Conservation (phyloP, 2,113 vertebrate genomes). For the Ammodytes marinus region DNA sequence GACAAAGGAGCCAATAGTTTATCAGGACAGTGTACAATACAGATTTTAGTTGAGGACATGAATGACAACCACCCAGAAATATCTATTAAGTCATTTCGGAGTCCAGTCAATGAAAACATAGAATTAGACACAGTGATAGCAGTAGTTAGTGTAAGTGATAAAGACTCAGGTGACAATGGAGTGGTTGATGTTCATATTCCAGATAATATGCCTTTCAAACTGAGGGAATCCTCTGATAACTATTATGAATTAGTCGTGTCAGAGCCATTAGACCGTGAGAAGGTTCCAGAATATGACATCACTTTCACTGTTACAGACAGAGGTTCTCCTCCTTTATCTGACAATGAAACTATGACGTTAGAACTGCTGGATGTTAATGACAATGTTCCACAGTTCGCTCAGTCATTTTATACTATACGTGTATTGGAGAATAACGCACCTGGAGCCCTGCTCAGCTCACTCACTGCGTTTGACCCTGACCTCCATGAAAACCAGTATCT, state of each 20-base stretch:
- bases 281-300: slow-evolving; percentile 75
- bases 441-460: slow-evolving; percentile 66
- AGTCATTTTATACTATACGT: slow-evolving; percentile 65
- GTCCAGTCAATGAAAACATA: slow-evolving; percentile 76
- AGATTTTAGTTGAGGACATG: slow-evolving; percentile 81
- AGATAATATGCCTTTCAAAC: slow-evolving; percentile 63
- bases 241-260: slow-evolving; percentile 76
- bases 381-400: slow-evolving; percentile 65
- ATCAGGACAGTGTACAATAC: slow-evolving; percentile 78
- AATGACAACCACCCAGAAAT: slow-evolving; percentile 85
- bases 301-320: slow-evolving; percentile 72
- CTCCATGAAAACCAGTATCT: slow-evolving; percentile 74
- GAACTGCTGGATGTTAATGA: slow-evolving; percentile 71
- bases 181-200: slow-evolving; percentile 68
- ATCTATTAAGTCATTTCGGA: slow-evolving; percentile 82
- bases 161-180: slow-evolving; percentile 76
- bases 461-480: slow-evolving; percentile 76
- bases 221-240: slow-evolving; percentile 74
- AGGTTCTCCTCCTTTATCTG: slow-evolving; percentile 73
- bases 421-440: slow-evolving; percentile 73
- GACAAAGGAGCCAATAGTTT: slow-evolving; percentile 73
- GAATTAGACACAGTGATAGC: slow-evolving; percentile 29
- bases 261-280: slow-evolving; percentile 75
- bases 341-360: slow-evolving; percentile 69
- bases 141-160: slow-evolving; percentile 50